Evolutionary conservation across 2,797 vertebrate species (phyloP).

Genomic region (Apodemus agrarius): DNA sequence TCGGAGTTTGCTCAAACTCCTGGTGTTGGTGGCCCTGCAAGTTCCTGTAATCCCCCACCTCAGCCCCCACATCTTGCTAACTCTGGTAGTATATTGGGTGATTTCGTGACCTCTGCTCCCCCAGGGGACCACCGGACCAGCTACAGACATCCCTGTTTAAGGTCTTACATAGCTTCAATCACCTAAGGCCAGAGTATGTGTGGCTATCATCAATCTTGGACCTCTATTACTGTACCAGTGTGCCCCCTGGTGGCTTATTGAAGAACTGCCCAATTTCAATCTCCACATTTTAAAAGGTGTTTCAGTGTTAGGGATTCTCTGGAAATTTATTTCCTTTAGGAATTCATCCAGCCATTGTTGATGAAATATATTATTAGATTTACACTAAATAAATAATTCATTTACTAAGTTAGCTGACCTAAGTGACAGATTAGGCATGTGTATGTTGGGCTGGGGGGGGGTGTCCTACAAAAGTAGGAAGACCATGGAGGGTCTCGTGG

Average conservation of each 20-base stretch:
- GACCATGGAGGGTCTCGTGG: not conserved
- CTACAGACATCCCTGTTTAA: not conserved
- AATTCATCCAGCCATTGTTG: not conserved
- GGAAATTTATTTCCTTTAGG: not conserved
- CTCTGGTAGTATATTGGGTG: not conserved
- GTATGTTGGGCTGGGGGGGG: not conserved
- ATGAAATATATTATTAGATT: conserved; percentile 4
- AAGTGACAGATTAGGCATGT: not conserved
- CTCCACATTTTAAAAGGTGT: not conserved
- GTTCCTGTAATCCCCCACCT: rapidly evolving
- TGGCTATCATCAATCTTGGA: rapidly evolving
- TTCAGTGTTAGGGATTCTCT: not conserved
- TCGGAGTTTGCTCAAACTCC: not conserved
- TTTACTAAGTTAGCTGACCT: not conserved
- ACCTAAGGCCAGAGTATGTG: not conserved
- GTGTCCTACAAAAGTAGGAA: not conserved
- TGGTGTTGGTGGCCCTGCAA: not conserved
- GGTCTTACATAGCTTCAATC: not conserved
- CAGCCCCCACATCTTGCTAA: not conserved
- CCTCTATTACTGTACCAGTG: not conserved
- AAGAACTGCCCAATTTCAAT: not conserved
- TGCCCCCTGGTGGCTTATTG: not conserved
- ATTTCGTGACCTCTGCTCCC: not conserved
- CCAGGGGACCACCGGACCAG: not conserved
- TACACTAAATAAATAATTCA: not conserved